Percentiles rank a stretch among this genome's conserved stretches.
Conservation (phyloP, 2,113 vertebrate species). For the Dicerorhinus sumatrensis region DNA sequence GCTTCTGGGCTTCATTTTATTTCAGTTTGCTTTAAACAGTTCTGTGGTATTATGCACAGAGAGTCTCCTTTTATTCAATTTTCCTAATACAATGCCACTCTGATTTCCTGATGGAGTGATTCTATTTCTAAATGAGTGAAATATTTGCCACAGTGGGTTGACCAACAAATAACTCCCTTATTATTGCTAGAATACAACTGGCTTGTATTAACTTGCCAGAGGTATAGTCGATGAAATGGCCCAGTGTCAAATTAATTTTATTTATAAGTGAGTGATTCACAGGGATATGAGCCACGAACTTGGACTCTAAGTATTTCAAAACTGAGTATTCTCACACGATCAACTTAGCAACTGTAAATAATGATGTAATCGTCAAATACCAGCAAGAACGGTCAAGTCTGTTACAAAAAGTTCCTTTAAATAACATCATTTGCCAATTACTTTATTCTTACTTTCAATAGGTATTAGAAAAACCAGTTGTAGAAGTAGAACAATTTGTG, state of each 20-base stretch:
- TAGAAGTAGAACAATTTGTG: background rate
- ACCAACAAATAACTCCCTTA: conserved; percentile 49
- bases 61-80: background rate
- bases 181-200: conserved; percentile 52
- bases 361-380: conserved; percentile 15
- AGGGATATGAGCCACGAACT: background rate
- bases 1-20: background rate
- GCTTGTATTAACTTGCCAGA: conserved; percentile 60
- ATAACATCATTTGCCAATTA: background rate
- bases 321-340: conserved; percentile 47
- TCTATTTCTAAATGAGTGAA: conserved; percentile 43
- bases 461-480: background rate
- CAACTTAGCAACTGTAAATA: conserved; percentile 62
- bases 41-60: background rate
- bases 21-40: background rate
- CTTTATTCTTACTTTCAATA: conserved; percentile 8
- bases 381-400: background rate
- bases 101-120: background rate
- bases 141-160: background rate
- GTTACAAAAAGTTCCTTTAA: background rate
- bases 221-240: conserved; percentile 17
- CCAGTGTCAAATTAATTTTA: conserved; percentile 25
- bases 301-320: background rate
- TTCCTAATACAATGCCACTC: background rate
- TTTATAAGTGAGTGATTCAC: conserved; percentile 24